Evolutionary conservation across 2,797 vertebrate species (phyloP), one percentile per base, ranked within the genome.

Genomic region (Etheostoma perlongum): DNA sequence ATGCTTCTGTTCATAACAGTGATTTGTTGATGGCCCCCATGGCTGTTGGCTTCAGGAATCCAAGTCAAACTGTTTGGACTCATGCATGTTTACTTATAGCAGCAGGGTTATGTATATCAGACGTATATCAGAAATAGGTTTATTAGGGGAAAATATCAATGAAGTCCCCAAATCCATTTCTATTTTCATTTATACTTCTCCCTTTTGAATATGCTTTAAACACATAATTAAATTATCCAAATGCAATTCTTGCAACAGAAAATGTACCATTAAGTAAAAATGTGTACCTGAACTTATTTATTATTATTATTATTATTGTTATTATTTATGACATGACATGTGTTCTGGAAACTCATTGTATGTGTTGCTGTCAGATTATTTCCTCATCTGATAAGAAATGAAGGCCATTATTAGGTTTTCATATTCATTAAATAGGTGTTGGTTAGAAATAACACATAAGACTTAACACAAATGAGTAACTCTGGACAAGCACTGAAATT

Each of bases 1-100:
- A 95, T 95, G 95, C 94, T 95, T 94, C 92, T 94, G 94, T 94
- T 93, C 90, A 91, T 91, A 91, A 91, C 84, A 81, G 78, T 95
- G 94, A 95, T 95, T 95, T 95, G 94, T 95, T 84, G 91, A 87
- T 63, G 58, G 68, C 87, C 92, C 78, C 70, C 64, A 59, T 62
- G 72, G 60, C 83, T 76, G 83, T 47, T 79, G 84, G 82, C 81
- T 76, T 86, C 80, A 81, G 67, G 79, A 80, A 72, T 57, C 72
- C 60, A 49, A 80, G 67, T 64, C 82, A 72, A 70, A 78, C 63
- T 69, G 59, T 86, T 70, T 60, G 52, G 66, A 74, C 71, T 80
- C 14, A 54, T n/a, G 23, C 46, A 25, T 59, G 16, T 67, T 67
- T n/a, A 76, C 46, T 19, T 47, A 47, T 5, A 72, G 30, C 19